These are phyloP conservation scores for Drosophila greeni DNA, from an alignment of 2,888 invertebrate species.

Conservation along the genomic window DNA sequence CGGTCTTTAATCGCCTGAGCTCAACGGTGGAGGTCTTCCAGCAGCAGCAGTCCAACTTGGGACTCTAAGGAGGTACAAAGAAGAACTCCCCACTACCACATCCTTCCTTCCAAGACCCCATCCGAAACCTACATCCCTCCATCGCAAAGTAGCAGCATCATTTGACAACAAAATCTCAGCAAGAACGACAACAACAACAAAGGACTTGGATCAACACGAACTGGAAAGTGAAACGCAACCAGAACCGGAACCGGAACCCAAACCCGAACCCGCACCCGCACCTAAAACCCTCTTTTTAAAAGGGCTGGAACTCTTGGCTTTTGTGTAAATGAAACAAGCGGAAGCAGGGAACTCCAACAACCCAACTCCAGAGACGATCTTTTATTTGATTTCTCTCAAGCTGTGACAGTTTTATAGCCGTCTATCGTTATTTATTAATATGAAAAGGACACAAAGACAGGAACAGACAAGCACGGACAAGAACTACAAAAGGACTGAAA, in stretches of 20 bases:
- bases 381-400: too few relatives aligned
- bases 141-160: conserved; percentile 11
- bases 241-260: too few relatives aligned
- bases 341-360: neutral
- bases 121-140: conserved; percentile 20
- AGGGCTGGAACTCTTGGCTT: neutral
- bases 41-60: conserved; percentile 68
- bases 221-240: neutral
- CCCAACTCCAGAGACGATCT: neutral
- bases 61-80: conserved; percentile 53
- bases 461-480: neutral
- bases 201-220: neutral
- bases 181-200: conserved; percentile 19
- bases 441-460: conserved; percentile 5
- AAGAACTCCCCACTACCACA: neutral
- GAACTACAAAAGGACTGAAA: neutral
- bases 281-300: neutral
- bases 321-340: neutral
- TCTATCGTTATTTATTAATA: conserved; percentile 12
- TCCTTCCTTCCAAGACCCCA: conserved; percentile 14
- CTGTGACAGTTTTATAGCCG: too few relatives aligned
- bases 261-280: neutral
- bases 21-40: conserved; percentile 78
- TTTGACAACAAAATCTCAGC: conserved; percentile 40
- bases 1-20: conserved; percentile 88